phyloP scores from a whole-genome alignment of 2,888 invertebrate genomes.

The Eilema griseolum region DNA sequence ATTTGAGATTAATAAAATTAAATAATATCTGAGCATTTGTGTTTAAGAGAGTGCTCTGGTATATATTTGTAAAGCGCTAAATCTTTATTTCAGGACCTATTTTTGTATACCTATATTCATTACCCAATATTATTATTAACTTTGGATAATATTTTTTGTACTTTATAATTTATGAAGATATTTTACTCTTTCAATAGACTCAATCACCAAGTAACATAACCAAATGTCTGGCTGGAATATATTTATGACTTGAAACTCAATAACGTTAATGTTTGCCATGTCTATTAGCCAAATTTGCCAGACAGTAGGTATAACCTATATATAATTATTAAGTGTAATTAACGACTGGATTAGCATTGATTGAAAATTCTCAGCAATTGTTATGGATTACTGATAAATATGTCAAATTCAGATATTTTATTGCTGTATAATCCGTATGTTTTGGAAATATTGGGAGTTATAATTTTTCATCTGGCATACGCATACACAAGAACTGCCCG shows the following conservation, averaged over 20 bases:
- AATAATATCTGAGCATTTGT: neutral
- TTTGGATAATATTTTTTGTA: no score
- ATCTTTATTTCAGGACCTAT: no score
- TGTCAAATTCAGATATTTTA: neutral
- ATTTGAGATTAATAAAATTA: neutral
- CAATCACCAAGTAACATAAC: no score
- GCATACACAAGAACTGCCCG: no score
- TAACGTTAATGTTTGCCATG: neutral
- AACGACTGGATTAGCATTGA: neutral
- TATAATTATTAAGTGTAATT: neutral
- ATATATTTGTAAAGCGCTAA: neutral
- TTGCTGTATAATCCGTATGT: neutral
- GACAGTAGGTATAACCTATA: neutral
- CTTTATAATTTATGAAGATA: no score
- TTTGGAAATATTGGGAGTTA: neutral
- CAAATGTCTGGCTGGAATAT: no score
- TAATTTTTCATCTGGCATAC: no score
- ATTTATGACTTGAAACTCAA: neutral
- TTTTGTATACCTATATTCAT: no score
- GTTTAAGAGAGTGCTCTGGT: neutral
- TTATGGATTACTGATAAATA: slow-evolving; percentile 4
- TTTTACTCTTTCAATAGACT: no score
- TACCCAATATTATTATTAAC: neutral
- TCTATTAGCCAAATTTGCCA: neutral
- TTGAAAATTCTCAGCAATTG: neutral